phyloP scores from a whole-genome alignment of 2,113 vertebrate species.

The Hyperopisus bebe region DNA sequence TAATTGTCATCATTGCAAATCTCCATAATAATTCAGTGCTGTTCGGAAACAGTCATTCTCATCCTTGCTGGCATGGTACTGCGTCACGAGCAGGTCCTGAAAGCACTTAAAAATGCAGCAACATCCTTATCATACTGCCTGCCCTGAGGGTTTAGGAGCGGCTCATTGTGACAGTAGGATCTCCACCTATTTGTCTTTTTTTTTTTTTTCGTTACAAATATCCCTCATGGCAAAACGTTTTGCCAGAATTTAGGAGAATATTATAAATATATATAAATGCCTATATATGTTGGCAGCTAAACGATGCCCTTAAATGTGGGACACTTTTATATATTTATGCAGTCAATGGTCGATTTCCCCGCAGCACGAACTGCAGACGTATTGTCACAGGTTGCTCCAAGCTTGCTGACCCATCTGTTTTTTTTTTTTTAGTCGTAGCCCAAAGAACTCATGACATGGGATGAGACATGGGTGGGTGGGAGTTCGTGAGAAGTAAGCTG shows the following conservation, averaged over 20 bases:
- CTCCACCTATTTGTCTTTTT: background rate
- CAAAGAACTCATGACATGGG: background rate
- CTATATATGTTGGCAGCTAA: no score
- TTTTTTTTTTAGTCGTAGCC: background rate
- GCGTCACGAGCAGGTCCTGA: background rate
- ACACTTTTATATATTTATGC: slow-evolving; percentile 33
- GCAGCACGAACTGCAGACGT: background rate
- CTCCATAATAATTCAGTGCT: background rate
- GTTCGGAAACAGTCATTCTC: background rate
- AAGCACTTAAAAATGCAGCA: background rate
- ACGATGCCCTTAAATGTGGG: background rate
- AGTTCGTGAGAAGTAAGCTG: slow-evolving; percentile 32
- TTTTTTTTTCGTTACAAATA: background rate
- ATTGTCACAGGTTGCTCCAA: slow-evolving; percentile 32
- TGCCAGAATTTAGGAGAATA: background rate
- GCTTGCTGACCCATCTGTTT: background rate
- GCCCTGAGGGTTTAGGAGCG: background rate
- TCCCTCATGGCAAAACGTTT: background rate
- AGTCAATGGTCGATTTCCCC: slow-evolving; percentile 22
- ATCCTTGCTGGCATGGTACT: no score
- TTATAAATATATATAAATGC: no score
- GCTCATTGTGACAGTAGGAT: background rate
- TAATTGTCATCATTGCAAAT: background rate
- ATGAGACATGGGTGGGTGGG: background rate
- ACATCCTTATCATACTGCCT: background rate